Evolutionary conservation across 2,113 vertebrate genomes (phyloP), one percentile per base, ranked within the genome.

Genomic region (Leuciscus idus): DNA sequence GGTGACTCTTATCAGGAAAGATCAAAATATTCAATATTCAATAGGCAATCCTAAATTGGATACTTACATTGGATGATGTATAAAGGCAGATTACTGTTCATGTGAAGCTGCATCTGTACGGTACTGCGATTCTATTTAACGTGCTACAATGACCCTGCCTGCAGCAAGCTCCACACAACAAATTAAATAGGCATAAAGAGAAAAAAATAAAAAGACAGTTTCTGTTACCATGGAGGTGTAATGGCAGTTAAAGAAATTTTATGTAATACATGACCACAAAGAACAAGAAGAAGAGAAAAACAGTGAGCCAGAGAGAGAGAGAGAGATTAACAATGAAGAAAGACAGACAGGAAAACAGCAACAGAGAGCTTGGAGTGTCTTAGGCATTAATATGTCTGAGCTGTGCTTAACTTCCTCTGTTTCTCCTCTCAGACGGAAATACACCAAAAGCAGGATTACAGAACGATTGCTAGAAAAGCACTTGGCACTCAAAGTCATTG

Each of bases 381-480:
- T 43, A 59, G 66, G 72, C 50, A 72, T 73, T 55, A 73, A 57
- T 52, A 72, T 43, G 68, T 83, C 66, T 83, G 30, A 83, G 50
- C 81, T 72, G 81, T 83, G 66, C 81, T 83, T 73, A 83, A 73
- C 66, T n/a, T 39, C 50, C 81, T 55, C 62, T 19, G 30, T 73
- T 36, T 73, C 12, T 73, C 50, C 11, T 70, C 62, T 83, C 62
- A 83, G 28, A 52, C 3, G 4, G 48, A 57, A 73, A 72, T 12
- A 73, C 50, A 36, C 64, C 66, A 59, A 83, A 55, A 36, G 68
- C 8, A 72, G 81, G 81, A 83, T 83, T 83, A 73, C 48, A 73
- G 21, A 36, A 36, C 2, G 21, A 73, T 83, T 39, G 30, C 80
- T 10, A 43, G 50, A 73, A 73, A 73, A 83, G 28, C 66, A 39